These are phyloP conservation scores for Hirundo rustica DNA, from an alignment of 2,797 vertebrate genomes.

Conservation along the genomic window DNA sequence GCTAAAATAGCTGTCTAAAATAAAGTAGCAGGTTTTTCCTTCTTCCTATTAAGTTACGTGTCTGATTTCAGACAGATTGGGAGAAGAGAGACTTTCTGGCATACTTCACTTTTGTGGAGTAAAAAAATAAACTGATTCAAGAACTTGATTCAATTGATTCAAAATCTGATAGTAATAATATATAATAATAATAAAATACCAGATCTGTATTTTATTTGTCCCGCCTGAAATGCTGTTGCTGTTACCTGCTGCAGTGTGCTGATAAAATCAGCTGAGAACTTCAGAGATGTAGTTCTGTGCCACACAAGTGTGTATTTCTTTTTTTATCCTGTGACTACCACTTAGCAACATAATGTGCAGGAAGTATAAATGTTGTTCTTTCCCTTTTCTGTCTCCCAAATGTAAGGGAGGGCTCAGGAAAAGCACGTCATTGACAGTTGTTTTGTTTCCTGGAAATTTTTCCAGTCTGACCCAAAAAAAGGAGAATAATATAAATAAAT, in stretches of 20 bases:
- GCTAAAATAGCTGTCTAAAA: not conserved
- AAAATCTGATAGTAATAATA: not conserved
- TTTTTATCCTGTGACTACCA: not conserved
- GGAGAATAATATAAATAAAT: not conserved
- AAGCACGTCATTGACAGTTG: constrained; percentile 25
- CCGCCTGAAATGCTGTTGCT: not conserved
- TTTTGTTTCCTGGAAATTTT: constrained; percentile 47
- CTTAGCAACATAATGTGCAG: constrained; percentile 17
- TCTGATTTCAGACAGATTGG: not conserved
- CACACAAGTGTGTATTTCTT: not conserved
- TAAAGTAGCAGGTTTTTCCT: not conserved
- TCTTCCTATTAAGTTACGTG: not conserved
- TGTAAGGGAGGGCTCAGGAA: constrained; percentile 50
- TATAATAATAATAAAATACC: not conserved
- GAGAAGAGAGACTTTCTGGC: not conserved
- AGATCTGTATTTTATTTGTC: not conserved
- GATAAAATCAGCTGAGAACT: not conserved
- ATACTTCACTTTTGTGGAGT: not conserved
- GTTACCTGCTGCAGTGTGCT: not conserved
- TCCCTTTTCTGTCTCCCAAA: constrained; percentile 43
- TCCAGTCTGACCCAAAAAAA: not conserved
- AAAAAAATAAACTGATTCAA: not conserved
- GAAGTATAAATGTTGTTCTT: constrained; percentile 49
- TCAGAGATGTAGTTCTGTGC: not conserved
- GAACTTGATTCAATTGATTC: not conserved